phyloP scores from a whole-genome alignment of 2,888 invertebrate genomes.

The Eupithecia dodoneata region DNA sequence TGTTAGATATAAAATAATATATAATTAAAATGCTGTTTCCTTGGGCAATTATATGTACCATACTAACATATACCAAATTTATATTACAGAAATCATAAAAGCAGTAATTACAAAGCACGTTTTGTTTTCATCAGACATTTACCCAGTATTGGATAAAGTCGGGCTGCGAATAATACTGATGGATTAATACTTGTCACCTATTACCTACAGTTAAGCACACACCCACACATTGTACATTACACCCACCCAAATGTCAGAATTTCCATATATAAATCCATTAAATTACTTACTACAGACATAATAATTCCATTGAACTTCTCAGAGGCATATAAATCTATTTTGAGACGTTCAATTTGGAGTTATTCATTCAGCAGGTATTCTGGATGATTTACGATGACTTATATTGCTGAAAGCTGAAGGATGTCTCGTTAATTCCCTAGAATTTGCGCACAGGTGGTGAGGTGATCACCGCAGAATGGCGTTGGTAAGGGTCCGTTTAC shows the following conservation, averaged over 20 bases:
- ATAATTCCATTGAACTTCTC: neutral
- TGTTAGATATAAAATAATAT: neutral
- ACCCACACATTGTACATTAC: neutral
- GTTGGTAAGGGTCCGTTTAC: neutral
- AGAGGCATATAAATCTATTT: constrained; percentile 21
- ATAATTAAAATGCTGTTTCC: neutral
- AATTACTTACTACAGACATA: neutral
- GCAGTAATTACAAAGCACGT: neutral
- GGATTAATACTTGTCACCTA: neutral
- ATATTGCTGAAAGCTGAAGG: constrained; percentile 36
- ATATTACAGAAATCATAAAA: neutral
- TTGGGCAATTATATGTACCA: neutral
- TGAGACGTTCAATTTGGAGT: constrained; percentile 25
- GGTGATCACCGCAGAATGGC: constrained; percentile 28
- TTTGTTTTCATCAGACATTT: neutral
- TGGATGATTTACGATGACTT: constrained; percentile 41
- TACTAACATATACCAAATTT: neutral
- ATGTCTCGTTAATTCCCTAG: constrained; percentile 33
- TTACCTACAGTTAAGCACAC: neutral
- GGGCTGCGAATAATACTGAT: neutral
- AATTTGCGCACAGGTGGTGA: constrained; percentile 40
- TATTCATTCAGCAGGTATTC: constrained; percentile 14
- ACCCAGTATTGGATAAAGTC: neutral
- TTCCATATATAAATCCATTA: constrained; percentile 12
- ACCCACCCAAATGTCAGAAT: neutral